Conservation (phyloP, 2,888 invertebrate species). For the Ennomos erosarius region DNA sequence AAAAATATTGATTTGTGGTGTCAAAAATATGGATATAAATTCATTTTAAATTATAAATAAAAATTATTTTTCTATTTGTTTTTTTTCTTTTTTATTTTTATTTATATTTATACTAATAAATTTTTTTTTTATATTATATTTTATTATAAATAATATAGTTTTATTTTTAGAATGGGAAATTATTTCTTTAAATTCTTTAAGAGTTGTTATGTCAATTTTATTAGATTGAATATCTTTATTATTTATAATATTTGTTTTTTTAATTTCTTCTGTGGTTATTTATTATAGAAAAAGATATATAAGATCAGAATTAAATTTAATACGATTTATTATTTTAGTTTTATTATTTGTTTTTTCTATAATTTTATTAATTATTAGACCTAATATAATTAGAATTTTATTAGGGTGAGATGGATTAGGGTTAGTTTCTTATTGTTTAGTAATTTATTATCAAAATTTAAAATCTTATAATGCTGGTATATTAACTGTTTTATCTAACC, state of each 20-base stretch:
- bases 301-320: constrained; percentile 80
- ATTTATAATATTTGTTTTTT: constrained; percentile 87
- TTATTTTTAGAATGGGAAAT: constrained; percentile 85
- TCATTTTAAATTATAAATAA: constrained; percentile 80
- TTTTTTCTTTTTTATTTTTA: constrained; percentile 79
- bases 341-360: constrained; percentile 88
- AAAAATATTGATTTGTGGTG: constrained; percentile 88
- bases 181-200: constrained; percentile 76
- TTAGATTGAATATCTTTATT: constrained; percentile 87
- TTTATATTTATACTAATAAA: constrained; percentile 72
- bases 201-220: constrained; percentile 82
- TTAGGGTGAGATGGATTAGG: constrained; percentile 91
- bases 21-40: constrained; percentile 80
- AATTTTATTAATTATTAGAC: constrained; percentile 88
- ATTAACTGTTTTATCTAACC: constrained; percentile 90
- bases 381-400: constrained; percentile 89
- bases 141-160: constrained; percentile 72
- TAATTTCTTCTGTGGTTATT: constrained; percentile 88
- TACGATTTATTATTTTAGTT: constrained; percentile 88
- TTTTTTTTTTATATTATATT: constrained; percentile 72
- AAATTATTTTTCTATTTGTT: constrained; percentile 78
- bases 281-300: constrained; percentile 88
- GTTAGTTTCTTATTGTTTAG: constrained; percentile 89
- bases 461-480: constrained; percentile 89
- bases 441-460: constrained; percentile 89